Conservation (phyloP, 1,140 invertebrate species). For the Diabrotica undecimpunctata region DNA sequence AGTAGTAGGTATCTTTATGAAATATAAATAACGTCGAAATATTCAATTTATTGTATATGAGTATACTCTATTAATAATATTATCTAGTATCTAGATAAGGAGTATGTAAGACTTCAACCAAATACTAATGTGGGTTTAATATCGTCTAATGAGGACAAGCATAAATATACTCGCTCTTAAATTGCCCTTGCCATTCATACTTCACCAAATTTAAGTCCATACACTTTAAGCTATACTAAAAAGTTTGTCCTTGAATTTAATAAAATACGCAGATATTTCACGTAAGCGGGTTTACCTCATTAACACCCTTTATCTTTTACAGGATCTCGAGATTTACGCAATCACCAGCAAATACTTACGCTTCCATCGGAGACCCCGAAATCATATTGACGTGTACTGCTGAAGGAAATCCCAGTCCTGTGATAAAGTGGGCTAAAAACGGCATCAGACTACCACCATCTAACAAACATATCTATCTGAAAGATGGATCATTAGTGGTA, state of each 20-base stretch:
- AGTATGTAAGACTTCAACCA: too few relatives aligned
- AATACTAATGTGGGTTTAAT: too few relatives aligned
- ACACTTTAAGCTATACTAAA: too few relatives aligned
- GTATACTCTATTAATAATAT: too few relatives aligned
- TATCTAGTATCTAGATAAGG: too few relatives aligned
- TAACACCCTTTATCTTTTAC: not conserved
- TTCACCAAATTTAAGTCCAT: too few relatives aligned
- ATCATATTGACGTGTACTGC: constrained; percentile 62
- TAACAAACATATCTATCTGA: constrained; percentile 52
- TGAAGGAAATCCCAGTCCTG: constrained; percentile 61
- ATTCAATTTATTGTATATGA: constrained; percentile 6
- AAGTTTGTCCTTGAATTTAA: too few relatives aligned
- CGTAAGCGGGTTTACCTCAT: too few relatives aligned
- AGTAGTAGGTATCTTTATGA: not conserved
- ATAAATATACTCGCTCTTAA: too few relatives aligned
- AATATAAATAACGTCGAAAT: not conserved
- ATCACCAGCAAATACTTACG: constrained; percentile 42
- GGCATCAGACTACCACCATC: constrained; percentile 55
- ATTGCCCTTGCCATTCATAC: too few relatives aligned
- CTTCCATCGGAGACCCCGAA: constrained; percentile 49
- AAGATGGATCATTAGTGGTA: constrained; percentile 63
- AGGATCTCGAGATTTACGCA: constrained; percentile 41
- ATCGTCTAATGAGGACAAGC: too few relatives aligned
- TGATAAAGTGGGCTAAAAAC: constrained; percentile 69
- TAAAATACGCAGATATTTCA: too few relatives aligned